Evolutionary conservation across 2,113 vertebrate species (phyloP), one percentile per base, ranked within the genome.

Genomic region (Tragulus kanchil): DNA sequence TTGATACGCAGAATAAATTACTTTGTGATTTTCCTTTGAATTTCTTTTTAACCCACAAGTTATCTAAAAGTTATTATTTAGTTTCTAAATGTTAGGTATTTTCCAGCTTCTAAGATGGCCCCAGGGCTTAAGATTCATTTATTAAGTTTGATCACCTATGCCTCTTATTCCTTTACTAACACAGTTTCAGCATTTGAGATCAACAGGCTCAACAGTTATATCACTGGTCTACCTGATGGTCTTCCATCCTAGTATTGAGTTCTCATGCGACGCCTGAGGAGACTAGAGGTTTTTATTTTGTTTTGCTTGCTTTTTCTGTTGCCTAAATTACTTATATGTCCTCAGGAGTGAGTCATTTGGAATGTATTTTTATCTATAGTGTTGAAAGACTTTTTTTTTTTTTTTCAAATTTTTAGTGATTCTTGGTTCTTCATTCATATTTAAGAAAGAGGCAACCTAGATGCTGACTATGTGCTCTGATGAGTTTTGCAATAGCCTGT

Each of bases 261-360:
- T 92, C 19, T 85, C 79, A 54, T 6, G 28, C 69, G 11, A 89
- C 56, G 17, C 83, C 58, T 92, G 45, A 28, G 21, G 45, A 92
- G 15, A 62, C n/a, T 31, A 21, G 6, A 59, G 5, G n/a, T 88
- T 90, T 77, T 92, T 78, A 14, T 73, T 89, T 90, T 73, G 31
- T 85, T 85, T 82, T 82, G 50, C 36, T 89, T 31, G 3, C 23
- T 71, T 96, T 92, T 26, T 86, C 31, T 65, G 26, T 84, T 94
- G 3, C 14, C 42, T 90, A 42, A 82, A 77, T 65, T 84, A 85
- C 6, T 89, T 92, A 14, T 82, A 0, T 89, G 16, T 69, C 85
- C 77, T 90, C 67, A 8, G 78, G 15, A n/a, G 9, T 69, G 56
- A 86, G 52, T 25, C 14, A 31, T 86, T 93, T 75, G 54, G 21